Base-by-base conservation (phyloP, 1,140 invertebrate genomes). In the Bombus sylvicola region DNA sequence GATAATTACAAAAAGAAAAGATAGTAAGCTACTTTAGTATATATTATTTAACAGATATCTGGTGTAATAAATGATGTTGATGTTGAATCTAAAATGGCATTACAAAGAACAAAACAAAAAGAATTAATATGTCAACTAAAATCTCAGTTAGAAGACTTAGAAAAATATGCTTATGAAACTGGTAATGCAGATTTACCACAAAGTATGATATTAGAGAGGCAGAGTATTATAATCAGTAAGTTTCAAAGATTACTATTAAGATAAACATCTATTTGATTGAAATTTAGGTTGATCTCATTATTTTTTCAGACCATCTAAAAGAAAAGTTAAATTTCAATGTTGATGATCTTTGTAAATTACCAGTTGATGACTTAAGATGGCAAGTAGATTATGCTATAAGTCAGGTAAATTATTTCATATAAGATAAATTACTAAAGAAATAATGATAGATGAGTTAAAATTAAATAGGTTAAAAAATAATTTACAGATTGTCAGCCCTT, bases 61-160 rank as follows among this genome's bases (percentile, higher is more conserved):
- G 91, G 89, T 64, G 88, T 90, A 43, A 79, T 92, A 62, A 92
- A 86, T 73, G 93, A 93, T 83, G 83, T 86, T 78, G 94, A 94
- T 77, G 96, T 97, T 85, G 96, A 97, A 92, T 95, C 96, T 22
- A 97, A 97, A 92, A 96, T 97, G 92, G 95, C 95, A 87, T 92
- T 96, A 81, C 96, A 98, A 92, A 96, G 96, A 91, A 95, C 96
- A 37, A 97, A 97, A 94, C 97, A 99, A 94, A 97, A 97, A 88
- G 97, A 98, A 92, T 96, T 99, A 31, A 99, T 99, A 77, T 96
- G 97, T 88, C 97, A 99, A 93, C 95, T 99, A 10, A 99, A 99
- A 94, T 95, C 96, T 13, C 99, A 99, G 94, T 94, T 99, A 31
- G 98, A 98, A 93, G 99, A 99, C 92, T 95, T 99, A 57, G 99